Evolutionary conservation across 2,797 vertebrate species (phyloP).

Genomic region (Chelonia mydas): DNA sequence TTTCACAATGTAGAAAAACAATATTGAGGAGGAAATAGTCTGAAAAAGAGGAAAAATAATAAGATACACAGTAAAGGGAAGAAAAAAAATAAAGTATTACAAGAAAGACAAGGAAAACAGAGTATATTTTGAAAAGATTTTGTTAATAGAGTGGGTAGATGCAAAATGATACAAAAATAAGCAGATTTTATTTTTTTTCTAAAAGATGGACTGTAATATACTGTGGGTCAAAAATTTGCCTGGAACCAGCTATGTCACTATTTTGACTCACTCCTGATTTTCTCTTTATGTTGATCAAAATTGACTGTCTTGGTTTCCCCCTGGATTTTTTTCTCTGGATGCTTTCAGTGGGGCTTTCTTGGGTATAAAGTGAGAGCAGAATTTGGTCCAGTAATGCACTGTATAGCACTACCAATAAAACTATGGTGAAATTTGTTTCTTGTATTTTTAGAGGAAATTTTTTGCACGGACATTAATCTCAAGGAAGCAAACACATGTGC

Average conservation of each 20-base stretch:
- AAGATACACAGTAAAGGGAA: not conserved
- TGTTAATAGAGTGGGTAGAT: not conserved
- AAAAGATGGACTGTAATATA: not conserved
- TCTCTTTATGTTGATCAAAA: not conserved
- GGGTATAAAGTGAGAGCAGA: not conserved
- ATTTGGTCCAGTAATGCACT: not conserved
- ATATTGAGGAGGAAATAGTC: not conserved
- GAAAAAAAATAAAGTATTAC: not conserved
- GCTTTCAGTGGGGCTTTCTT: not conserved
- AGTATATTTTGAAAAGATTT: not conserved
- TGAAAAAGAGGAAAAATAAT: fast-evolving
- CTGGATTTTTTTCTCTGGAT: not conserved
- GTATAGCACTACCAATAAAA: not conserved
- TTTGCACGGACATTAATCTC: not conserved
- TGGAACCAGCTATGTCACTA: not conserved
- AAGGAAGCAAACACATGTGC: not conserved
- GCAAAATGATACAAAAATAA: not conserved
- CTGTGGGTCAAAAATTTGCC: not conserved
- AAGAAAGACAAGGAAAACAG: not conserved
- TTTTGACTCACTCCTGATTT: not conserved
- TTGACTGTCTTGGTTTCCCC: not conserved
- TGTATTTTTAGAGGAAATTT: not conserved
- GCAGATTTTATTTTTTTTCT: not conserved
- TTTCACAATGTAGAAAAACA: fast-evolving
- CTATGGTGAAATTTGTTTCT: not conserved